Conservation (phyloP, 2,797 vertebrate species). For the Dicrostonyx torquatus region DNA sequence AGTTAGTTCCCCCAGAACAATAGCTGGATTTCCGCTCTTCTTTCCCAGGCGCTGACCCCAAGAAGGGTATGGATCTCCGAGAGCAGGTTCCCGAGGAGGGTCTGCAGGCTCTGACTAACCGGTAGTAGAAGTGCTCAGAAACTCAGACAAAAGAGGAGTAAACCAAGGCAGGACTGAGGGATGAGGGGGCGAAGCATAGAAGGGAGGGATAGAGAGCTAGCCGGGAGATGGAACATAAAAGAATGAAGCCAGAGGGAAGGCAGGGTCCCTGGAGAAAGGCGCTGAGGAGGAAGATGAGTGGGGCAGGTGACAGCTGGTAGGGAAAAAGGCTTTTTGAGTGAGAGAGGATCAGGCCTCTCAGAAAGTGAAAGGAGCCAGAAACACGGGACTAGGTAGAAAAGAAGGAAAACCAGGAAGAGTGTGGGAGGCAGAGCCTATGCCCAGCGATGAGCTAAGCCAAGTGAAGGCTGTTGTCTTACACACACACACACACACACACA, state of each 20-base stretch:
- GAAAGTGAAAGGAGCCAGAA: conserved; percentile 23
- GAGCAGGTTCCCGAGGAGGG: neutral
- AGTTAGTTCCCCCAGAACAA: conserved; percentile 41
- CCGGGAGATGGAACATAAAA: neutral
- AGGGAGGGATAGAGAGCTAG: neutral
- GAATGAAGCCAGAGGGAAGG: neutral
- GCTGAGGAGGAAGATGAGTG: neutral
- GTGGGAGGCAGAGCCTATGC: neutral
- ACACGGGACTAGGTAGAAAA: neutral
- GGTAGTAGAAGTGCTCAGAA: neutral
- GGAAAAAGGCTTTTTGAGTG: neutral
- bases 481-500: neutral
- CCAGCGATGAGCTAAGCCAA: neutral
- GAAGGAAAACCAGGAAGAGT: neutral
- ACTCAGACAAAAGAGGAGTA: neutral
- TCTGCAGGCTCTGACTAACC: neutral
- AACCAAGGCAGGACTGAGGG: neutral
- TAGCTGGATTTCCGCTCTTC: conserved; percentile 34
- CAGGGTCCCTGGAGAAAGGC: neutral
- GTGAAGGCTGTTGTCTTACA: neutral
- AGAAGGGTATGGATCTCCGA: neutral
- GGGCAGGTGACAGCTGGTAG: neutral
- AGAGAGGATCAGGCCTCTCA: neutral
- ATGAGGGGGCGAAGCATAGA: neutral
- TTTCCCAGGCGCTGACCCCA: neutral